Percentiles rank a stretch among this genome's conserved stretches.
Conservation (phyloP, 2,888 invertebrate genomes). For the Apamea epomidion region DNA sequence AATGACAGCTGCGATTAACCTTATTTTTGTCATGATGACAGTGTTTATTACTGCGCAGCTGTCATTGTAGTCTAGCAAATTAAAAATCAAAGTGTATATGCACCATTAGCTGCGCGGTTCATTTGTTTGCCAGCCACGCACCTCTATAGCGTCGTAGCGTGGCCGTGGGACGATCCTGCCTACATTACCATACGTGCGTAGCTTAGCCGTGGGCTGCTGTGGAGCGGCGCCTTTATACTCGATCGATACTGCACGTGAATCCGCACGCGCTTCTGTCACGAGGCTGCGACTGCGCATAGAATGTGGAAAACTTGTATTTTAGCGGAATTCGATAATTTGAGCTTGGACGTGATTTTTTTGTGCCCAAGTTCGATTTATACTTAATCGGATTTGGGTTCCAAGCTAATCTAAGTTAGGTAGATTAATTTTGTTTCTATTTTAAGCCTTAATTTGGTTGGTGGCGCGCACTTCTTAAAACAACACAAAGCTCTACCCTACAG, state of each 20-base stretch:
- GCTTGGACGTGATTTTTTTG: not conserved
- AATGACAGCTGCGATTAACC: no score
- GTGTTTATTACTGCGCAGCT: no score
- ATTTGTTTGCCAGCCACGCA: not conserved
- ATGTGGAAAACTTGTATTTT: conserved; percentile 6
- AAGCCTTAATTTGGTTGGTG: not conserved
- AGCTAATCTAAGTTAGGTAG: not conserved
- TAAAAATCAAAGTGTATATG: not conserved
- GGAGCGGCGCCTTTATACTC: not conserved
- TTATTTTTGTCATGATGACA: no score
- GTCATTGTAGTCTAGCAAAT: no score
- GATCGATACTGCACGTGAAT: conserved; percentile 56
- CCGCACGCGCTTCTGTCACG: conserved; percentile 52
- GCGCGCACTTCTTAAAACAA: no score
- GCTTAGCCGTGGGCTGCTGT: not conserved
- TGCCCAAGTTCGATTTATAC: not conserved
- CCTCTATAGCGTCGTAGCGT: not conserved
- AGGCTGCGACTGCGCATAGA: conserved; percentile 45
- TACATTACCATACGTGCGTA: not conserved
- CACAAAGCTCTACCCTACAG: no score
- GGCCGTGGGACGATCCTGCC: not conserved
- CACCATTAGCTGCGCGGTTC: not conserved
- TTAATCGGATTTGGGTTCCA: not conserved
- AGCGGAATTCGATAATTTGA: not conserved
- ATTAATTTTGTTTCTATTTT: not conserved